Base-by-base conservation (phyloP, 2,113 vertebrate genomes). In the Carlito syrichta region DNA sequence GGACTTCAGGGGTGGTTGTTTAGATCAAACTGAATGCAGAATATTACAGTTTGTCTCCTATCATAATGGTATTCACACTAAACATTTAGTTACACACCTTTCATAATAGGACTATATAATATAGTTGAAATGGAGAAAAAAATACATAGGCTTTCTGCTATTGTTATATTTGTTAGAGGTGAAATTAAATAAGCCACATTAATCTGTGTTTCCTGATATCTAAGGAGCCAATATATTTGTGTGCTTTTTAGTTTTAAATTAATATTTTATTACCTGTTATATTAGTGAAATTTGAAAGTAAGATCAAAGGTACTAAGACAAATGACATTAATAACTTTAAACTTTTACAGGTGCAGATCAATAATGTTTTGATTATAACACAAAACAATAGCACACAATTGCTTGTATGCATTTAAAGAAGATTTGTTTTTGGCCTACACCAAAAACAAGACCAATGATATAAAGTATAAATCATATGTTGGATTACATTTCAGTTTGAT, bases 1-100 rank as follows among this genome's bases (percentile, higher is more conserved):
- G 69, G 95, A 92, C 54, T 93, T 96, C 63, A 71, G 30, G 25
- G 84, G 79, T 85, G 62, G 62, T 58, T 74, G 45, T 74, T 86
- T 73, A 94, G 97, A 76, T 48, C 50, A 54, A 84, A 86, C 52
- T 7, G 7, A 96, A 58, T 56, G 88, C 74, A 93, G 20, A 96
- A 83, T 66, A 62, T 48, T 52, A 32, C 43, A 73, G 56, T 81
- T 89, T 62, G 69, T 97, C 86, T 81, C 69, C 45, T 35, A 66
- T 23, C 13, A 32, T 73, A 17, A 62, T 52, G 60, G 4, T 73
- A 74, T 81, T 94, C 27, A n/a, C n/a, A 63, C 20, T 73, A 85
- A 81, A n/a, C 6, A 11, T 66, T 71, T 71, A 32, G 43, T 45
- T 79, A 73, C 25, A 63, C 62, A 2, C 38, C 45, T 92, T 90